Evolutionary conservation across 2,797 vertebrate genomes (phyloP), one percentile per base, ranked within the genome.

Genomic region (Gymnodraco acuticeps): DNA sequence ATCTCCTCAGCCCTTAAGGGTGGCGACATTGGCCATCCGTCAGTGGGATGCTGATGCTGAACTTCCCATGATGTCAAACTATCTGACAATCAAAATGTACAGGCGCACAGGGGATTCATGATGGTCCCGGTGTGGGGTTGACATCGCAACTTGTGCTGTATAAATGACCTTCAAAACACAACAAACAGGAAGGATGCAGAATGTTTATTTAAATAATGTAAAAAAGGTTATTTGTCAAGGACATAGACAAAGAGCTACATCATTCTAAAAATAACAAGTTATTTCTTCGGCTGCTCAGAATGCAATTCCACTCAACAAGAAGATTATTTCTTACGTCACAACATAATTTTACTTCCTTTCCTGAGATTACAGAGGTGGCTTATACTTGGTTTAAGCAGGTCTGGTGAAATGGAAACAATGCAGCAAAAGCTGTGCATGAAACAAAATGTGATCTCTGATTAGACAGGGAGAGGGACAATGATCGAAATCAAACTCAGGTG

Each of bases 281-380:
- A 72, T 46, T 71, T 82, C 76, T 81, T 89, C 42, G 60, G 81
- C 68, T 72, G 54, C 62, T 62, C 51, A 42, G 54, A 59, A 70
- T 77, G 74, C 72, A 81, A 85, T 85, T 86, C 76, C 76, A 78
- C 77, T 72, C 42, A 64, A 82, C 83, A 80, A 82, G 73, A 74
- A 88, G 90, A 92, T 94, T 94, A 93, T 62, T 88, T 46, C 65
- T 91, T 86, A 78, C 76, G 76, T 94, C 91, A 94, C 78, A 58
- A 48, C 82, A 84, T 87, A 91, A 92, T 93, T 90, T 89, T 84
- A 78, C 87, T 64, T 76, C 78, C 61, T 81, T 85, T 84, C 73
- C 81, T 79, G 71, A 91, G 92, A 94, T 94, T 93, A 94, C 70
- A 77, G 83, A 88, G 75, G 78, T 89, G 87, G 82, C 53, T 92